Base-by-base conservation (phyloP, 2,888 invertebrate genomes). In the Melieria crassipennis region DNA sequence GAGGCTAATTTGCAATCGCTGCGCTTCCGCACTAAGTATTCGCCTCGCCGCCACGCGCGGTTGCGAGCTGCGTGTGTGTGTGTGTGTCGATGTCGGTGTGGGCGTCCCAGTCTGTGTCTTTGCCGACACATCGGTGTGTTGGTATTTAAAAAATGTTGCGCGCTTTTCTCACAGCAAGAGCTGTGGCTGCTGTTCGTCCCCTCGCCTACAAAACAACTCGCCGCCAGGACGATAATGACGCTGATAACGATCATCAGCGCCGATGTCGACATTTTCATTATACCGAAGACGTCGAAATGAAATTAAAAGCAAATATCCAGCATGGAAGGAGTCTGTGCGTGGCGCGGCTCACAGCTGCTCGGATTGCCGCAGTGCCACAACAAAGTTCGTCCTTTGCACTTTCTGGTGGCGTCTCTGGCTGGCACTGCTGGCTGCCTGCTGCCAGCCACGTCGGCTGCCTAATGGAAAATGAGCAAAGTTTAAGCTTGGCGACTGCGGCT, bases 281-380 rank as follows among this genome's bases (percentile, higher is more conserved):
- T 75, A 75, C 73, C 75, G 76, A 80, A 80, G 78, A 76, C 75
- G 78, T 78, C 80, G 81, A 82, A 82, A 83, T 81, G 82, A 83
- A 83, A 83, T 84, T 83, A 83, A 84, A 83, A 83, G 80, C 80
- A 81, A 81, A 79, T 64, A 77, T 70, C 46, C 58, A 63, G 69
- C 10, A 30, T 62, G 64, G 68, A 78, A 79, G 81, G 73, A 79
- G 78, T 79, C 77, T 10, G 16, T 16, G 16, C 16, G 16, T 58
- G 30, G 30, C 58, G 5, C 16, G 10, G 30, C 42, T 75, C 77
- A 62, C 61, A 71, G 60, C 43, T 63, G 50, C 61, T 69, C 42
- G 16, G 16, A 56, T 46, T 69, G 46, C 46, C 50, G 55, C 62
- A 65, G 67, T 71, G 58, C 48, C 62, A 72, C 58, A 64, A 45